Base-by-base conservation (phyloP, 2,888 invertebrate species). In the Pristionchus japonicus region DNA sequence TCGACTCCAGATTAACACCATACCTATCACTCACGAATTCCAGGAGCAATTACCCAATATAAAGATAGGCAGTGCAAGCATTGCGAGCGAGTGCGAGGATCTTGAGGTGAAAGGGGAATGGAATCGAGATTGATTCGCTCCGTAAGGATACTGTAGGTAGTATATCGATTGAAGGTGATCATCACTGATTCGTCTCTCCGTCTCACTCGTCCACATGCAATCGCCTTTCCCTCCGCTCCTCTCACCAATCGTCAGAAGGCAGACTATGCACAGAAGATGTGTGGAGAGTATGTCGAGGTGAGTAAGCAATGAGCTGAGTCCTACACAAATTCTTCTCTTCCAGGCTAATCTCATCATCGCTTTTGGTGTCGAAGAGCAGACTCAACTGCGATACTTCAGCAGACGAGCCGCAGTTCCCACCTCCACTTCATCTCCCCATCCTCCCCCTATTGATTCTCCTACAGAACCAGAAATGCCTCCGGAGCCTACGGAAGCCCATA, bases 251-350 rank as follows among this genome's bases (percentile, higher is more conserved):
- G 43, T 3, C 23, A 77, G 43, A 47, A n/a, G 43, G 77, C 77
- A 27, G 77, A 77, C 15, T 77, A 77, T 20, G 77, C 77, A 43
- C 77, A 77, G 77, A 77, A 47, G 43, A 77, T 77, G 77, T 77
- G 77, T 43, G 77, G n/a, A 47, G 77, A 77, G 3, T 1, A 27
- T 9, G 77, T 77, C 4, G 77, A 77, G 77, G 77, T 77, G 43
- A 77, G 37, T 1, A 20, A n/a, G n/a, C n/a, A n/a, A n/a, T n/a
- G n/a, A n/a, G 17, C 23, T 37, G 4, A 17, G 67, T 23, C 20
- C 23, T 11, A 40, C 40, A 37, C 0, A 67, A 20, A 17, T 27
- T 64, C 13, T 17, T 64, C 11, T 17, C 4, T 77, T 77, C 43
- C 43, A 77, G 77, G 77, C 77, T 1, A 77, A 77, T 43, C n/a